Evolutionary conservation across 2,113 vertebrate species (phyloP), one percentile per base, ranked within the genome.

Genomic region (Scolopax mira): DNA sequence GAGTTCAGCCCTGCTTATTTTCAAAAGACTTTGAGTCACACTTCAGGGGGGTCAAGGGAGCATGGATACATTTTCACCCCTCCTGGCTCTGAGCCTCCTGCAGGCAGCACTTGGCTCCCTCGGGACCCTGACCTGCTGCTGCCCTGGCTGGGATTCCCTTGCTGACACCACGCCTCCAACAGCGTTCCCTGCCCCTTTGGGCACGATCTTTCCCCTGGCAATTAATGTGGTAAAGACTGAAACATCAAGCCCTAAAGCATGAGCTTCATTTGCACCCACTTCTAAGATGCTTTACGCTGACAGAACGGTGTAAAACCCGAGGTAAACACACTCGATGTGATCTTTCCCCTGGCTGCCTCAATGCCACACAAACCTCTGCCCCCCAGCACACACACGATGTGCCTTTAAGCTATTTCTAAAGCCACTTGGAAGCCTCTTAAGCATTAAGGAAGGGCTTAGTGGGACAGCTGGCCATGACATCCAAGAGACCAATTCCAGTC

Each of bases 351-450:
- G 39, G 55, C 52, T 39, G 3, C 22, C 46, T 13, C 3, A 9
- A n/a, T 1, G 11, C 55, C 48, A 7, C 28, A 16, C 3, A 0
- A 25, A 31, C 3, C 42, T 2, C 55, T 27, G 70, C n/a, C 30
- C 1, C 41, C 21, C 39, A n/a, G n/a, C 62, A 46, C 55, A 4
- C 27, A 4, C 0, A 1, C 10, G 17, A 1, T 1, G 25, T 25
- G 8, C 5, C 48, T 17, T 16, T 5, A 21, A 54, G 39, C 46
- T 48, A 12, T 10, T 42, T 17, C 39, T 24, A 46, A 72, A 83
- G 67, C 31, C 42, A 4, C 54, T 49, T 30, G 23, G 61, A 55
- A 55, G 48, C 41, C 48, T 44, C 73, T 51, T 30, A 49, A 30
- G 5, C 22, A 3, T 9, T 30, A 33, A 8, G 4, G 61, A 15